These are phyloP conservation scores for Linnaemya tessellans DNA, from an alignment of 2,888 invertebrate genomes.

Conservation along the genomic window DNA sequence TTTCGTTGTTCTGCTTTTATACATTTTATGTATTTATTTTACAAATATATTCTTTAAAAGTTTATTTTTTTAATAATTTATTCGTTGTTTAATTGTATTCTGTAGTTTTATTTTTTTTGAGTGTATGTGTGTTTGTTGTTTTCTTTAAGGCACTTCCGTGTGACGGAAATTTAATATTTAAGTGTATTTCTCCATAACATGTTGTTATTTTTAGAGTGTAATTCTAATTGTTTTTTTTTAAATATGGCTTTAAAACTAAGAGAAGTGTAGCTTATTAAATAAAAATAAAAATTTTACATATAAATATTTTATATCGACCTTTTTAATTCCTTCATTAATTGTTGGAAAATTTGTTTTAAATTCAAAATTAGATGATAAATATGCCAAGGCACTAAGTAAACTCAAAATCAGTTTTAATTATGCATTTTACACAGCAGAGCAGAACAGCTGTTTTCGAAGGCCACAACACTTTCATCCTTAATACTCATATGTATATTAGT, in stretches of 20 bases:
- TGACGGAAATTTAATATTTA: slow-evolving; percentile 80
- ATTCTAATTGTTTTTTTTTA: not conserved
- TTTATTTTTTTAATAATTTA: slow-evolving; percentile 17
- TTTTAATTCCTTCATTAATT: no score
- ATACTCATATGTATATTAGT: no score
- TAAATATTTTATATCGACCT: no score
- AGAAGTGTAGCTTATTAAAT: slow-evolving; percentile 20
- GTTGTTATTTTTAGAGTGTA: no score
- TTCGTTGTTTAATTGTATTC: slow-evolving; percentile 53
- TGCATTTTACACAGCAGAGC: no score
- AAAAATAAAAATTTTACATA: not conserved
- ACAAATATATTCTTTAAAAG: slow-evolving; percentile 24
- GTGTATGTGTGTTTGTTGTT: slow-evolving; percentile 72
- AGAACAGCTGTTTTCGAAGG: no score
- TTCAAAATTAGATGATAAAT: no score
- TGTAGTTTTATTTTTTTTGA: slow-evolving; percentile 40
- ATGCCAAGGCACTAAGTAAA: no score
- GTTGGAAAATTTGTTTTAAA: no score
- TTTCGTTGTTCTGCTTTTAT: not conserved
- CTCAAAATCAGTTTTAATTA: no score
- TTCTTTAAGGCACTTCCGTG: slow-evolving; percentile 83
- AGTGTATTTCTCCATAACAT: slow-evolving; percentile 6
- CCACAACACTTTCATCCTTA: no score
- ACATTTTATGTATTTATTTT: slow-evolving; percentile 25
- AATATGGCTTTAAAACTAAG: slow-evolving; percentile 2